Evolutionary conservation across 2,797 vertebrate species (phyloP).

Genomic region (Syncerus caffer): DNA sequence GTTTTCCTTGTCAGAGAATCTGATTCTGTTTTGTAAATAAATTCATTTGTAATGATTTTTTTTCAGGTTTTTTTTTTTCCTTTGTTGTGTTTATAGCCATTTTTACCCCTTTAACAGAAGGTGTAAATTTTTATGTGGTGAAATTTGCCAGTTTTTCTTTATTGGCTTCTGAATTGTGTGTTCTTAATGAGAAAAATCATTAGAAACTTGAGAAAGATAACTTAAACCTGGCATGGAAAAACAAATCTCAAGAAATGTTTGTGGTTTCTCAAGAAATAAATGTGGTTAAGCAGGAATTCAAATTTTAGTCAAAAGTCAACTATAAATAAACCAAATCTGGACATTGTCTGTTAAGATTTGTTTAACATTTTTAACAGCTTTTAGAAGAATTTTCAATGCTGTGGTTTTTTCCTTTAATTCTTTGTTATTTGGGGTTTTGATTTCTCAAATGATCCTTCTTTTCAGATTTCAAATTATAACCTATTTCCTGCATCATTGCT

Average conservation of each 20-base stretch:
- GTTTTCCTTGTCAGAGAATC: neutral
- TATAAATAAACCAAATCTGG: neutral
- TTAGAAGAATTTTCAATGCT: slow-evolving; percentile 68
- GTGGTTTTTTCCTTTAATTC: slow-evolving; percentile 54
- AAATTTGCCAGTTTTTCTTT: neutral
- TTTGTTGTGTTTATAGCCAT: neutral
- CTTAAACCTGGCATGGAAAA: neutral
- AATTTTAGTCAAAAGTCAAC: neutral
- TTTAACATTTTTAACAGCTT: slow-evolving; percentile 55
- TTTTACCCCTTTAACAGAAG: neutral
- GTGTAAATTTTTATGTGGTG: slow-evolving; percentile 12
- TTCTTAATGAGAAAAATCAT: slow-evolving; percentile 19
- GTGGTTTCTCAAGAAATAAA: neutral
- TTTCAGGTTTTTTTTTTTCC: neutral
- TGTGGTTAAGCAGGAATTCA: neutral
- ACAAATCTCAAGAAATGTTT: neutral
- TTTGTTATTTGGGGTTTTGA: slow-evolving; percentile 82
- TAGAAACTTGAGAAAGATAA: neutral
- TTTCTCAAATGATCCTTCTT: slow-evolving; percentile 84
- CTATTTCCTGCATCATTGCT: slow-evolving; percentile 83
- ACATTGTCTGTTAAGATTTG: slow-evolving; percentile 21
- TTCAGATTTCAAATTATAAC: slow-evolving; percentile 88
- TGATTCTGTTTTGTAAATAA: neutral
- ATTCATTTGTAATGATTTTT: neutral
- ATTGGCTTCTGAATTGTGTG: neutral